phyloP scores from a whole-genome alignment of 2,888 invertebrate species.

The Rotaria magnacalcarata region DNA sequence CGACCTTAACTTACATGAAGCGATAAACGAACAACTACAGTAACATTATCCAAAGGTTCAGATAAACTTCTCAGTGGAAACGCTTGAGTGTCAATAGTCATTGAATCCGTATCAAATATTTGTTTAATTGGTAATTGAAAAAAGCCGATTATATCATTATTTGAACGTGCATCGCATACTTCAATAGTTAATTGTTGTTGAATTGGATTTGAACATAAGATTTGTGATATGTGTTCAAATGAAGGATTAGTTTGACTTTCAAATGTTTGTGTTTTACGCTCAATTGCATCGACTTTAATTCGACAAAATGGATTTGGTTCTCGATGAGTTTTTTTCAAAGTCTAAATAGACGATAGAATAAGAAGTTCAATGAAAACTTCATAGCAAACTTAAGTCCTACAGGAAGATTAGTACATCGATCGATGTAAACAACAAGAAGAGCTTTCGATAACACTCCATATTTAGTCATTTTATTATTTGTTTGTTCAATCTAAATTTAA shows the following conservation, averaged over 20 bases:
- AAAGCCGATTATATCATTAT: background rate
- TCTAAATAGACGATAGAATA: background rate
- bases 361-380: background rate
- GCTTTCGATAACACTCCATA: background rate
- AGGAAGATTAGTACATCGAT: constrained; percentile 30
- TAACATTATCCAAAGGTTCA: background rate
- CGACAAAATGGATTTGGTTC: constrained; percentile 35
- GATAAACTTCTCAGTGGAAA: background rate
- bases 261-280: constrained; percentile 2
- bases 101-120: background rate
- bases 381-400: background rate
- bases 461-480: background rate
- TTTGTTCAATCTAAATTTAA: background rate
- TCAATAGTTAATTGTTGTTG: constrained; percentile 21
- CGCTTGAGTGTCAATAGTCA: constrained; percentile 10
- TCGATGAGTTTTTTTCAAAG: constrained; percentile 3
- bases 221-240: constrained; percentile 13
- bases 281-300: background rate
- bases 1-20: background rate
- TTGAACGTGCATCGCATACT: background rate
- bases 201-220: background rate
- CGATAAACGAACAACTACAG: background rate
- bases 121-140: constrained; percentile 14
- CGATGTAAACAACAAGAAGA: background rate
- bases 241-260: constrained; percentile 9